These are phyloP conservation scores for Phrixothrix hirtus DNA, from an alignment of 2,888 invertebrate species.

Conservation along the genomic window DNA sequence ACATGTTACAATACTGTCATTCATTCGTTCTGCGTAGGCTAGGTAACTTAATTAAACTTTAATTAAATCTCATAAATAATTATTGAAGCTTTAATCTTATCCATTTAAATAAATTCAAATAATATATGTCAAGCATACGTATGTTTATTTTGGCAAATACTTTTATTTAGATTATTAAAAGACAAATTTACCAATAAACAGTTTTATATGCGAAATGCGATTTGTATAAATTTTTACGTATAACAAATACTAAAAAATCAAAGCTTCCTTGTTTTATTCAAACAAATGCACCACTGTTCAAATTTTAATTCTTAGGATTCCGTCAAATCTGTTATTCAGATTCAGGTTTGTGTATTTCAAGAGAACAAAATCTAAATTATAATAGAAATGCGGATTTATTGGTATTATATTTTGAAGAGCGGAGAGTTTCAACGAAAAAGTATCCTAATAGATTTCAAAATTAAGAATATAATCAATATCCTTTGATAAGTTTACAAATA, in stretches of 20 bases:
- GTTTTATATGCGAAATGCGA: background rate
- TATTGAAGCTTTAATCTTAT: no score
- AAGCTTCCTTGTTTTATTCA: background rate
- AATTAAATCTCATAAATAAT: no score
- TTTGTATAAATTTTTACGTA: no score
- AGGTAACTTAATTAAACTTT: no score
- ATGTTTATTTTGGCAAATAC: no score
- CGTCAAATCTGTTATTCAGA: background rate
- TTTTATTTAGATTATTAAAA: no score
- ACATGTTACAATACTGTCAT: no score
- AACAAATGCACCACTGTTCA: background rate
- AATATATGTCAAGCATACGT: no score
- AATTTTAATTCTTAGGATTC: background rate
- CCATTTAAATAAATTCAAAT: no score
- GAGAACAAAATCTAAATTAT: background rate
- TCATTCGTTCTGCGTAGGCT: no score
- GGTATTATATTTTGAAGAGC: background rate
- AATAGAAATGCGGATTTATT: background rate
- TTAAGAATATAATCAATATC: background rate
- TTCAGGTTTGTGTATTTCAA: background rate
- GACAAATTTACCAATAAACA: background rate
- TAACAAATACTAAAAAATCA: no score
- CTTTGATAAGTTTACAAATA: background rate
- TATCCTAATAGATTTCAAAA: background rate
- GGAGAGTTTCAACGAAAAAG: background rate